Evolutionary conservation across 2,797 vertebrate species (phyloP).

Genomic region (Rhadinocentrus ornatus): DNA sequence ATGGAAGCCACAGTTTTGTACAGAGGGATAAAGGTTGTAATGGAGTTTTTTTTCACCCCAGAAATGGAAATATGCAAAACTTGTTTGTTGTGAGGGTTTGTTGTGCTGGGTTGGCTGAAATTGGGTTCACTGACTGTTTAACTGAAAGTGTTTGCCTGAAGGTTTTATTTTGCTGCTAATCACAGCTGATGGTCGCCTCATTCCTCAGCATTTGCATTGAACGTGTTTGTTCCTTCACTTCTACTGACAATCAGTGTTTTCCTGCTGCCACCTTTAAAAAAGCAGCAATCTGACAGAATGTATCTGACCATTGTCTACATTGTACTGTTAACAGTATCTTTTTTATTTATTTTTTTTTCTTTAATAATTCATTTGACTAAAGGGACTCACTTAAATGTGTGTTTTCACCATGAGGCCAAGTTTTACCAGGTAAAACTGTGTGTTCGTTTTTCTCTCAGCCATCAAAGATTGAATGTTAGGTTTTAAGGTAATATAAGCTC

Average conservation of each 20-base stretch:
- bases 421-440: slow-evolving; percentile 28
- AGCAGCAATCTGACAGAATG: slow-evolving; percentile 38
- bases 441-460: slow-evolving; percentile 19
- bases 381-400: slow-evolving; percentile 42
- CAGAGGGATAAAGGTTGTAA: background rate
- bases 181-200: slow-evolving; percentile 36
- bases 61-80: slow-evolving; percentile 26
- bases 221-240: slow-evolving; percentile 25
- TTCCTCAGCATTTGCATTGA: slow-evolving; percentile 9
- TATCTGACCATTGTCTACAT: slow-evolving; percentile 15
- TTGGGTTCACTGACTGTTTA: slow-evolving; percentile 50
- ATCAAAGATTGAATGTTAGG: slow-evolving; percentile 37
- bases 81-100: slow-evolving; percentile 7
- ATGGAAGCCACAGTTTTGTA: background rate
- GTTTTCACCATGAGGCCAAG: slow-evolving; percentile 5
- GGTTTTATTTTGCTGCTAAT: slow-evolving; percentile 71
- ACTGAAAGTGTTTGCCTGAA: slow-evolving; percentile 73
- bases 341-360: slow-evolving; percentile 16
- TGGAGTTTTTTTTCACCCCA: background rate
- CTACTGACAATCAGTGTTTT: slow-evolving; percentile 72
- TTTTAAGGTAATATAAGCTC: slow-evolving; percentile 43
- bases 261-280: slow-evolving; percentile 23
- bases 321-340: slow-evolving; percentile 23
- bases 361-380: slow-evolving; percentile 22
- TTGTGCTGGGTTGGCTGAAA: slow-evolving; percentile 35